Evolutionary conservation across 30 jellyfish, hydroid and myxozoan species (phyloP), one percentile per base, ranked within the genome.

Genomic region (Sanderia malayensis): DNA sequence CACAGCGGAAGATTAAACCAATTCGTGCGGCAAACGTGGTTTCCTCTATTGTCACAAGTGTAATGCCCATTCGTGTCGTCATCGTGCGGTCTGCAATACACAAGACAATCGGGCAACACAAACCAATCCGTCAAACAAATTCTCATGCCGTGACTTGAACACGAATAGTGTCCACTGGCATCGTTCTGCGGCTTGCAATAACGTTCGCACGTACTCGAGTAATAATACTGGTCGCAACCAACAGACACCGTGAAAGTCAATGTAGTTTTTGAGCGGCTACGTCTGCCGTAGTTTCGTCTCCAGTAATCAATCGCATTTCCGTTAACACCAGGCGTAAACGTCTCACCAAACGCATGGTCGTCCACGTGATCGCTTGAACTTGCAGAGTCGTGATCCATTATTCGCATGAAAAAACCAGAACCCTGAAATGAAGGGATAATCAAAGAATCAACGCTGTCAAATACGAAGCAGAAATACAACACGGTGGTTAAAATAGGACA

Each of bases 41-140:
- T 64, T 4, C 89, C 89, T 15, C 67, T 66, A 15, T 21, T 19
- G 15, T 65, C 41, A 66, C 89, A 77, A 45, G 62, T 77, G 57
- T 69, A 69, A 26, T 69, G 81, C 4, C 81, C 81, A 69, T 69
- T 15, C 47, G 4, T 13, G 30, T 70, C 9, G 26, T 61, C 55
- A n/a, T 62, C 74, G 0, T 46, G 81, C 29, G 81, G 70, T 17
- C 25, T 57, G 37, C 81, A 69, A 0, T 69, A 21, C 22, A 21
- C 52, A 2, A 27, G 19, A 46, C 81, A 69, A 23, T 20, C 13
- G 1, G 81, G 81, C 25, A 37, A 24, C 1, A 18, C 49, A 30
- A 34, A 45, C 81, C 81, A 69, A 9, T 58, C 69, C 6, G 69
- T 9, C 13, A 31, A 26, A 45, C 81, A 69, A 44, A 69, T 0